These are phyloP conservation scores for Pleuronectes platessa DNA, from an alignment of 2,113 vertebrate genomes.

Conservation along the genomic window DNA sequence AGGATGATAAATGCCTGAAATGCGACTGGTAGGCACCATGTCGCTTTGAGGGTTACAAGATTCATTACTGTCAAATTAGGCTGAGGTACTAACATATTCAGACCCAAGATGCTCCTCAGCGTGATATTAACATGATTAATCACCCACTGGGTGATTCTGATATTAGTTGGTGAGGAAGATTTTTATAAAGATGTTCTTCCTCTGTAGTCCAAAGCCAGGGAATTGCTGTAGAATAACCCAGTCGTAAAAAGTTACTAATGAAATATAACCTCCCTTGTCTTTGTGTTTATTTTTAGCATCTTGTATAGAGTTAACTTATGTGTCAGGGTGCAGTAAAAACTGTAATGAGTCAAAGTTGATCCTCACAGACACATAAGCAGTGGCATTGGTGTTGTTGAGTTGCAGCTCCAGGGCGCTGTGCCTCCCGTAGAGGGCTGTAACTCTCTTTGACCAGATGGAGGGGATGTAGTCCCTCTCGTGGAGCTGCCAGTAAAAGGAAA, in stretches of 20 bases:
- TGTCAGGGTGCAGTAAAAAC: constrained; percentile 5
- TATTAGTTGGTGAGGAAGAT: constrained; percentile 47
- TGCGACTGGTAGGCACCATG: constrained; percentile 42
- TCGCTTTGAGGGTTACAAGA: constrained; percentile 56
- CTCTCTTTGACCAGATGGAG: constrained; percentile 91
- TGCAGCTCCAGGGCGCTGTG: constrained; percentile 85
- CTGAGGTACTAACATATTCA: constrained; percentile 29
- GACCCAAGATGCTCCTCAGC: constrained; percentile 46
- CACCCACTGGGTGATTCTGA: not conserved
- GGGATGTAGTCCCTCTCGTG: constrained; percentile 82
- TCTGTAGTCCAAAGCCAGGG: not conserved
- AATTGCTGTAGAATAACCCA: constrained; percentile 16
- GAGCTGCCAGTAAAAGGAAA: constrained; percentile 88
- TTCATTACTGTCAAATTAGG: constrained; percentile 74
- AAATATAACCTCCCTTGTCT: not conserved
- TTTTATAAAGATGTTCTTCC: constrained; percentile 25
- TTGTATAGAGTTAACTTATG: not conserved
- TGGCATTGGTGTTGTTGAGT: constrained; percentile 85
- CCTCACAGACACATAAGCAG: constrained; percentile 93
- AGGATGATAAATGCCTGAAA: constrained; percentile 66
- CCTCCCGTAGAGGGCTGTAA: constrained; percentile 89
- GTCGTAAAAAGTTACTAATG: not conserved
- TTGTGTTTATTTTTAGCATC: not conserved
- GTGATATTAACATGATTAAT: constrained; percentile 58
- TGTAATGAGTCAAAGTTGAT: not conserved